Percentiles rank a stretch among this genome's conserved stretches.
Evolutionary conservation across 2,113 vertebrate genomes (phyloP).

Genomic region (Lonchura striata): DNA sequence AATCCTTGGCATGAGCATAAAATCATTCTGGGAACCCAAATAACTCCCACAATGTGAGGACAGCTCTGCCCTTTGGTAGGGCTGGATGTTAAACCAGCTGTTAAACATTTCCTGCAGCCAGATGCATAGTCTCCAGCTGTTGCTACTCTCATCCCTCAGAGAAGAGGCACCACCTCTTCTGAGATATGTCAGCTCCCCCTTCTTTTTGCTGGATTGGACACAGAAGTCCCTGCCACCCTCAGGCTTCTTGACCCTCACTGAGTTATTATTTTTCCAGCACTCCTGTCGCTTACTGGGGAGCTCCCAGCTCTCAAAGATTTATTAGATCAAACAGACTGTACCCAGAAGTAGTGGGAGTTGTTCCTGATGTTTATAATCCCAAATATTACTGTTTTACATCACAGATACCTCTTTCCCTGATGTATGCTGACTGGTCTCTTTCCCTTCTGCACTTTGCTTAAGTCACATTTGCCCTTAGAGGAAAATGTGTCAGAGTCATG

Average conservation of each 20-base stretch:
- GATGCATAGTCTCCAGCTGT: neutral
- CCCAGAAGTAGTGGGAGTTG: fast-evolving
- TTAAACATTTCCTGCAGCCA: neutral
- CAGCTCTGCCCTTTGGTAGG: neutral
- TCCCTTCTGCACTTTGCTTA: constrained; percentile 4
- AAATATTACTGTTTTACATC: neutral
- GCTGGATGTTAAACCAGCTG: neutral
- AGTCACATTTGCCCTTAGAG: neutral
- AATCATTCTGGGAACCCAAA: neutral
- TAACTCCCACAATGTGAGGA: fast-evolving
- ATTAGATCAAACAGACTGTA: neutral
- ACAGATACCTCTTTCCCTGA: neutral
- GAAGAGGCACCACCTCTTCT: neutral
- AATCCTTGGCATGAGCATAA: neutral
- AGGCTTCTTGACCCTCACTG: neutral
- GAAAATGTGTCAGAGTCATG: neutral
- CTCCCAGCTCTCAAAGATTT: neutral
- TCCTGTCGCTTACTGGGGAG: neutral
- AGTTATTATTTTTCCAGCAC: neutral
- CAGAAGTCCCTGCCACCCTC: neutral
- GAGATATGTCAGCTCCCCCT: neutral
- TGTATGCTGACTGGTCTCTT: neutral
- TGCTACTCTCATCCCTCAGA: neutral
- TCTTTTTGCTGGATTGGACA: neutral
- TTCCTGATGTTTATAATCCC: neutral